Percentiles rank a stretch among this genome's conserved stretches.
phyloP scores from a whole-genome alignment of 2,113 vertebrate genomes.

The Peromyscus californicus region DNA sequence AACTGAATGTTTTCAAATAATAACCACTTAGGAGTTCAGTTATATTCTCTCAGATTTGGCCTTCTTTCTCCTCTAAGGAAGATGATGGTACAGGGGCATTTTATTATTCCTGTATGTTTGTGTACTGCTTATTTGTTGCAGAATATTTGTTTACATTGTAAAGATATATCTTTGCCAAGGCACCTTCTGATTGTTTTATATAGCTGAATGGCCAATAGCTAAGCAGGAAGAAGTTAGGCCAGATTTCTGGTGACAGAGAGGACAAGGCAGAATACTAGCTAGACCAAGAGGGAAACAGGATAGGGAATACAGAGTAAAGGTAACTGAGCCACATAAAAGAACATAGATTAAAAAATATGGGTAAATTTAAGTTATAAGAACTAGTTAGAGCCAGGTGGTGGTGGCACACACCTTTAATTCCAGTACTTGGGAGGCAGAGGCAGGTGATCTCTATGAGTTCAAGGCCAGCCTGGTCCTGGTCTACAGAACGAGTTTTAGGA shows the following conservation, averaged over 20 bases:
- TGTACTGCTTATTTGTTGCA: not conserved
- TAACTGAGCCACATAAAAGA: not conserved
- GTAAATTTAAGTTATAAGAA: not conserved
- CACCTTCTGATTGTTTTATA: not conserved
- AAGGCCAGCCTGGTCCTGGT: too few relatives aligned
- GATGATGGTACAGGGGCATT: not conserved
- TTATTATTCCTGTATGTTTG: not conserved
- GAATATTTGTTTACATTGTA: not conserved
- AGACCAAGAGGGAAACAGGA: not conserved
- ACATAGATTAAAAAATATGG: not conserved
- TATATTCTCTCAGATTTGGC: slow-evolving; percentile 8
- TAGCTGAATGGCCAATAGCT: not conserved
- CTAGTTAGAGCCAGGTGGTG: not conserved
- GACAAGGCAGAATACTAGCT: not conserved
- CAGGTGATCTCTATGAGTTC: too few relatives aligned
- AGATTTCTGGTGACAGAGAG: not conserved
- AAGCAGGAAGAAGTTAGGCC: not conserved
- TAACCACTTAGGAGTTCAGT: slow-evolving; percentile 9
- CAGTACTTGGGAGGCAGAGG: too few relatives aligned
- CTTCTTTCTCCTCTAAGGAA: slow-evolving; percentile 9
- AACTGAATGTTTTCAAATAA: slow-evolving; percentile 41
- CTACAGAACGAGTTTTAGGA: too few relatives aligned
- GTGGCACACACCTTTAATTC: too few relatives aligned
- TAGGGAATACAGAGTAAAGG: not conserved
- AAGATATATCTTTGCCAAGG: not conserved